Evolutionary conservation across 1,140 invertebrate genomes (phyloP).

Genomic region (Danaus melanippus): DNA sequence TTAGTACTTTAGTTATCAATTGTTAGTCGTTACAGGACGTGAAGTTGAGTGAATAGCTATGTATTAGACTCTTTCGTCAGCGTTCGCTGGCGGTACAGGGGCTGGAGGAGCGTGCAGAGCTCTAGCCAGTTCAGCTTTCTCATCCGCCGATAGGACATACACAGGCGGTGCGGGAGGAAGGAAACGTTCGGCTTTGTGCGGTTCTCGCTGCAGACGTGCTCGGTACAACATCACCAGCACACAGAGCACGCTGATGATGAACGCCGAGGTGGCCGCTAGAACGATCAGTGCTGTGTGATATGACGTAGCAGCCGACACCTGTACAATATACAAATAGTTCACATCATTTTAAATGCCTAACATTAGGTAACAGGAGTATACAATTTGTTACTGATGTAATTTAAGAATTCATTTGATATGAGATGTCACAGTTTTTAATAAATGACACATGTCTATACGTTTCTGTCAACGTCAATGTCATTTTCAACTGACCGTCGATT

Average conservation of each 20-base stretch:
- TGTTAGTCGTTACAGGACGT: no score
- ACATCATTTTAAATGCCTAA: slow-evolving; percentile 4
- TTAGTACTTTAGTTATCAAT: no score
- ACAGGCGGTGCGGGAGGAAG: slow-evolving; percentile 70
- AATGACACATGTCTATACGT: no score
- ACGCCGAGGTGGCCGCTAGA: slow-evolving; percentile 79
- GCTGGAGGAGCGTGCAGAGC: slow-evolving; percentile 47
- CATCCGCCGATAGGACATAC: slow-evolving; percentile 72
- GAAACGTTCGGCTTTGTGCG: slow-evolving; percentile 71
- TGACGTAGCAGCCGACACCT: slow-evolving; percentile 76
- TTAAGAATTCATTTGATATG: no score
- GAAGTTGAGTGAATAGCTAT: no score
- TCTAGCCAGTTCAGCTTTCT: slow-evolving; percentile 65
- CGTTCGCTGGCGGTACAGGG: slow-evolving; percentile 32
- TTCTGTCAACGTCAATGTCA: no score
- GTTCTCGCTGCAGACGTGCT: slow-evolving; percentile 65
- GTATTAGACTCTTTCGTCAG: slow-evolving; percentile 51
- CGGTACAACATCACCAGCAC: slow-evolving; percentile 79
- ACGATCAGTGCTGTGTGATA: slow-evolving; percentile 82
- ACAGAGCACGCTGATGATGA: slow-evolving; percentile 80
- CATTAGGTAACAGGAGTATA: no score
- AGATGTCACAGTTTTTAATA: no score
- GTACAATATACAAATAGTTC: slow-evolving; percentile 11
- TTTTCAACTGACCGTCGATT: slow-evolving; percentile 66
- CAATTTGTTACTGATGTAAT: no score